Percentiles rank a stretch among this genome's conserved stretches.
phyloP scores from a whole-genome alignment of 2,797 vertebrate species.

The Chrosomus eos region DNA sequence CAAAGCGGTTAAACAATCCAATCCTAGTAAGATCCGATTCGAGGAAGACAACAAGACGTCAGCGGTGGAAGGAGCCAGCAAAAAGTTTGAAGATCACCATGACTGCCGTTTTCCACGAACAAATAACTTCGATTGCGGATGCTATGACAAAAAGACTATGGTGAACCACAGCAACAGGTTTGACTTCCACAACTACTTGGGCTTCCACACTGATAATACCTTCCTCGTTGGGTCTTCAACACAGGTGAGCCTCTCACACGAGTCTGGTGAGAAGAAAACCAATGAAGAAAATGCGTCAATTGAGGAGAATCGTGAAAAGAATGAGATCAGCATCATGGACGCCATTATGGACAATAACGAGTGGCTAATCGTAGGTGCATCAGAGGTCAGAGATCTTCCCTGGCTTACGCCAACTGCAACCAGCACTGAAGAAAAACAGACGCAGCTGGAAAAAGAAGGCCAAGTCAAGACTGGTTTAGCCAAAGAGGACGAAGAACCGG shows the following conservation, averaged over 20 bases:
- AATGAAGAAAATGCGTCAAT: neutral
- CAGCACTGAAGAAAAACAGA: neutral
- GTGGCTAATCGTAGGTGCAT: slow-evolving; percentile 69
- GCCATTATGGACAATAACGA: slow-evolving; percentile 83
- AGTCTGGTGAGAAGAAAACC: neutral
- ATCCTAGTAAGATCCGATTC: neutral
- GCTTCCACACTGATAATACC: slow-evolving; percentile 37
- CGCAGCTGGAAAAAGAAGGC: neutral
- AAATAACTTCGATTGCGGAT: slow-evolving; percentile 33
- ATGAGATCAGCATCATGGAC: slow-evolving; percentile 82
- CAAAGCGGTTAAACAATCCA: neutral
- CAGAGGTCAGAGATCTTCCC: slow-evolving; percentile 60
- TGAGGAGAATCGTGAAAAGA: slow-evolving; percentile 60
- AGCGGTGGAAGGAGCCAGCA: neutral
- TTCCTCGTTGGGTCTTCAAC: slow-evolving; percentile 48
- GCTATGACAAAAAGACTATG: slow-evolving; percentile 24
- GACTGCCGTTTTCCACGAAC: slow-evolving; percentile 7
- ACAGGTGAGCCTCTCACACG: slow-evolving; percentile 19
- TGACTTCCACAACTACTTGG: slow-evolving; percentile 48
- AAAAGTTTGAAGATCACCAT: slow-evolving; percentile 21
- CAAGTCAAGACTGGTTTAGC: neutral
- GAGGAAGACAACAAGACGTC: neutral
- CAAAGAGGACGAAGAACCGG: slow-evolving; percentile 61
- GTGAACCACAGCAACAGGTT: slow-evolving; percentile 16
- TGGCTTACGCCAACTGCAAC: slow-evolving; percentile 60